Percentiles rank a stretch among this genome's conserved stretches.
phyloP scores from a whole-genome alignment of 2,113 vertebrate species.

The Lota lota region DNA sequence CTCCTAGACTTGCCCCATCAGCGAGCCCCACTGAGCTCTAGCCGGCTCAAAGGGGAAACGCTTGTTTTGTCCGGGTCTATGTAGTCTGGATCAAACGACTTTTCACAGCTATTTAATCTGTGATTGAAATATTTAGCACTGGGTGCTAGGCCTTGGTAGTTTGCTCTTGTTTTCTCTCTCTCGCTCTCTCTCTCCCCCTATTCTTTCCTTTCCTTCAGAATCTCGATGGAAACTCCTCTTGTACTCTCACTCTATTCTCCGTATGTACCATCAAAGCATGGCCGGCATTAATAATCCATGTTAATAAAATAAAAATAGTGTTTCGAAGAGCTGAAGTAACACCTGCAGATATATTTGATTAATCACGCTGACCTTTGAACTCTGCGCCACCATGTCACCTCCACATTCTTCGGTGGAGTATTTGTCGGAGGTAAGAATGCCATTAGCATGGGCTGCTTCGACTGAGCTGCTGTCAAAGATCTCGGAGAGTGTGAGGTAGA shows the following conservation, averaged over 20 bases:
- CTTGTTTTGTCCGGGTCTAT: slow-evolving; percentile 61
- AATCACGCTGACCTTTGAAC: slow-evolving; percentile 27
- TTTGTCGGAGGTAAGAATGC: neutral
- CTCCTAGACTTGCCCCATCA: slow-evolving; percentile 26
- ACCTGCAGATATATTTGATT: slow-evolving; percentile 50
- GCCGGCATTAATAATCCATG: slow-evolving; percentile 44
- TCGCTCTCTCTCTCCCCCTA: neutral
- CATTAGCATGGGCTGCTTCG: slow-evolving; percentile 16
- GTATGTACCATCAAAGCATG: neutral
- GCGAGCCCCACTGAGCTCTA: slow-evolving; percentile 49
- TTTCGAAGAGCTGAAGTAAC: slow-evolving; percentile 24
- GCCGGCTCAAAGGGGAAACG: slow-evolving; percentile 50
- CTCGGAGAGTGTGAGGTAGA: slow-evolving; percentile 30
- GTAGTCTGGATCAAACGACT: slow-evolving; percentile 55
- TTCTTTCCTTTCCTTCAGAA: neutral
- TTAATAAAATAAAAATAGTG: slow-evolving; percentile 37
- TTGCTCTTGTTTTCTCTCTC: neutral
- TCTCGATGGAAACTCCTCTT: slow-evolving; percentile 7
- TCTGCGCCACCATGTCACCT: too few relatives aligned
- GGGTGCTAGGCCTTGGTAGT: slow-evolving; percentile 23
- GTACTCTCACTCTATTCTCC: slow-evolving; percentile 11
- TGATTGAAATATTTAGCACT: slow-evolving; percentile 60
- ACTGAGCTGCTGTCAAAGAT: neutral
- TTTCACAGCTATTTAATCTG: slow-evolving; percentile 49
- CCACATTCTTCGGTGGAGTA: too few relatives aligned